Conservation (phyloP, 2,797 vertebrate species). For the Bufotes viridis region DNA sequence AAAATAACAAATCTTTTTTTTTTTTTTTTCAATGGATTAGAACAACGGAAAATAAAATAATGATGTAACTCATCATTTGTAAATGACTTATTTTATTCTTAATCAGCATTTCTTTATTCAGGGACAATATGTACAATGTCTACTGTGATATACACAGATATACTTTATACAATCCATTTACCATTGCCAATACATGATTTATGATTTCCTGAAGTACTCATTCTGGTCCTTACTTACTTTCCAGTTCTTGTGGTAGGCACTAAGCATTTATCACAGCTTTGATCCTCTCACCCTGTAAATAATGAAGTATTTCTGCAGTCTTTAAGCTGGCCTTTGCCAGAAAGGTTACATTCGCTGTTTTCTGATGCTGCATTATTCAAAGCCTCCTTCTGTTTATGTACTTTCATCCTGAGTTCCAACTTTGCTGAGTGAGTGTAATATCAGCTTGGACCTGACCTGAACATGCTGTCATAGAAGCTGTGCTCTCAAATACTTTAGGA, state of each 20-base stretch:
- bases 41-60: no score
- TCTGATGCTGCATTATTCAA: constrained; percentile 51
- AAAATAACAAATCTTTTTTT: no score
- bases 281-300: constrained; percentile 56
- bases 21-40: no score
- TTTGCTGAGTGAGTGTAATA: constrained; percentile 30
- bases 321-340: constrained; percentile 46
- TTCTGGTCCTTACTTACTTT: not conserved
- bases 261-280: constrained; percentile 49
- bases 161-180: not conserved
- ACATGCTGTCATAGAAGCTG: not conserved
- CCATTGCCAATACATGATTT: not conserved
- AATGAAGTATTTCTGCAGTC: constrained; percentile 47
- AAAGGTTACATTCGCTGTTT: constrained; percentile 45
- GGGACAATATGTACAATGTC: not conserved
- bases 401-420: constrained; percentile 11
- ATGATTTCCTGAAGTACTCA: not conserved
- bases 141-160: not conserved
- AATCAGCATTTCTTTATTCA: not conserved
- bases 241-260: constrained; percentile 17
- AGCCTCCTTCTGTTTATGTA: constrained; percentile 14
- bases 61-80: no score
- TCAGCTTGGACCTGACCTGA: not conserved
- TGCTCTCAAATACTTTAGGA: not conserved
- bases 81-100: not conserved